Evolutionary conservation across 2,797 vertebrate species (phyloP).

Genomic region (Limnodromus scolopaceus): DNA sequence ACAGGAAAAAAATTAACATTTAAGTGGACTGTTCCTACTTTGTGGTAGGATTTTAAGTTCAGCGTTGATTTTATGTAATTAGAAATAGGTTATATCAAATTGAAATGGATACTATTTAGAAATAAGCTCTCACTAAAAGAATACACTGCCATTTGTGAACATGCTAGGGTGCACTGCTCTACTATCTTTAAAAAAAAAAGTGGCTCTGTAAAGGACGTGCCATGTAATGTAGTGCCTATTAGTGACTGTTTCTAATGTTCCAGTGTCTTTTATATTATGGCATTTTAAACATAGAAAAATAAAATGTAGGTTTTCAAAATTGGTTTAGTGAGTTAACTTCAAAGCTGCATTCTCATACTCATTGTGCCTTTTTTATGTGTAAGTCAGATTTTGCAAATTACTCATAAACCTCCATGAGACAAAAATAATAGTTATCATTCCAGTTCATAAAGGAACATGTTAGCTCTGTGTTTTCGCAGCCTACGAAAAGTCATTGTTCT

Average conservation of each 20-base stretch:
- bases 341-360: neutral
- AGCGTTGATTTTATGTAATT: neutral
- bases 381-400: neutral
- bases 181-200: neutral
- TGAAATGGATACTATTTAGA: neutral
- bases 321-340: neutral
- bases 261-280: neutral
- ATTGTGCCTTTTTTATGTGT: neutral
- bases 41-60: neutral
- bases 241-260: neutral
- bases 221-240: neutral
- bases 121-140: neutral
- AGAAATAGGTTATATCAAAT: neutral
- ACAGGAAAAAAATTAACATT: neutral
- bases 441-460: neutral
- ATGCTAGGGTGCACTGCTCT: neutral
- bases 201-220: neutral
- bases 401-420: neutral
- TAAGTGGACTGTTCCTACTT: neutral
- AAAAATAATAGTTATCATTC: neutral
- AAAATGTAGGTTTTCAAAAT: neutral
- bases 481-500: conserved; percentile 16
- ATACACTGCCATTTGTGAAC: neutral
- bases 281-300: neutral
- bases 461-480: neutral